Conservation (phyloP, 2,113 vertebrate species). For the Ptychochromis oligacanthus region DNA sequence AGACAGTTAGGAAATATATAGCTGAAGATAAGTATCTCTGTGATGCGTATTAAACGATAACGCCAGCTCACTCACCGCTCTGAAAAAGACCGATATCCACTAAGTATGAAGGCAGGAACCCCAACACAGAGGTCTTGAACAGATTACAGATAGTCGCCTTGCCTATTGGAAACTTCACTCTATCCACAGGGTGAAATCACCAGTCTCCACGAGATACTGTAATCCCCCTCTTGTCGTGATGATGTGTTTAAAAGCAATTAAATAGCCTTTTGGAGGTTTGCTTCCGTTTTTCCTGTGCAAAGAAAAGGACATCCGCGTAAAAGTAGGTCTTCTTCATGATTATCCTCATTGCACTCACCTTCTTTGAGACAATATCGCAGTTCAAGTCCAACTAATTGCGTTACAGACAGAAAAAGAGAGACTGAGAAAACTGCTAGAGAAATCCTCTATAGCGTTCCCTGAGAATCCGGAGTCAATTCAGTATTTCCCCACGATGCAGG, state of each 20-base stretch:
- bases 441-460: conserved; percentile 59
- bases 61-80: conserved; percentile 80
- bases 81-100: conserved; percentile 66
- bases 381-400: conserved; percentile 45
- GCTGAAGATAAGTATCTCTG: neutral
- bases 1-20: neutral
- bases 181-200: conserved; percentile 60
- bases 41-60: conserved; percentile 12
- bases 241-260: conserved; percentile 50
- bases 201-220: conserved; percentile 56
- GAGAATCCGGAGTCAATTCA: conserved; percentile 72
- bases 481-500: conserved; percentile 74
- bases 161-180: conserved; percentile 68
- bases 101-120: conserved; percentile 63
- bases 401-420: neutral
- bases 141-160: conserved; percentile 52
- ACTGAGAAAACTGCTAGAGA: conserved; percentile 18
- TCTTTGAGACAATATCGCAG: conserved; percentile 45
- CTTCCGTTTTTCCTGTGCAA: conserved; percentile 28
- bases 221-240: conserved; percentile 62
- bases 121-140: conserved; percentile 35
- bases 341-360: conserved; percentile 64
- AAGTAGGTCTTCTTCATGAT: conserved; percentile 70
- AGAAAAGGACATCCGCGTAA: conserved; percentile 67
- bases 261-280: conserved; percentile 50